Percentiles rank a stretch among this genome's conserved stretches.
phyloP scores from a whole-genome alignment of 2,113 vertebrate species.

The Coturnix japonica region DNA sequence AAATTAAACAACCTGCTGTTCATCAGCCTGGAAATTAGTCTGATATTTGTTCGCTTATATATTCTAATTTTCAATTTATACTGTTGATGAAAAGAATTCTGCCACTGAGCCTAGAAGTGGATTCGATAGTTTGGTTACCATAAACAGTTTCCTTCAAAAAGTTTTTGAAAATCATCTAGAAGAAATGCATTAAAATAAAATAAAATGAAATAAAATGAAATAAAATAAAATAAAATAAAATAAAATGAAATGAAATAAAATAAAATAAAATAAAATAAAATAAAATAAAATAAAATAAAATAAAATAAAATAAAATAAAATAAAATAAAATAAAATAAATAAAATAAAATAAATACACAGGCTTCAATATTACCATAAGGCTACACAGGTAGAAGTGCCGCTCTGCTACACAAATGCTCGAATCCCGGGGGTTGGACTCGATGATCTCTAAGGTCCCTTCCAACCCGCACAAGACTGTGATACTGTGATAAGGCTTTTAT shows the following conservation, averaged over 20 bases:
- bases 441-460: too few relatives aligned
- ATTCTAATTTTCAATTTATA: slow-evolving; percentile 13
- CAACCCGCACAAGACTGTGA: too few relatives aligned
- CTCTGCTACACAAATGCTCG: too few relatives aligned
- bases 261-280: not conserved
- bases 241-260: not conserved
- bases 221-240: rapidly evolving
- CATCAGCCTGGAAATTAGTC: slow-evolving; percentile 7
- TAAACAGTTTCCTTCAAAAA: not conserved
- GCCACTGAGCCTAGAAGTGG: not conserved
- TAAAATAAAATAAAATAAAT: not conserved
- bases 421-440: too few relatives aligned
- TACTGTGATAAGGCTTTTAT: too few relatives aligned
- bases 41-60: not conserved
- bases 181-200: not conserved
- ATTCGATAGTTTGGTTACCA: not conserved
- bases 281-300: not conserved
- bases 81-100: not conserved
- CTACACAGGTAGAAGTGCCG: too few relatives aligned
- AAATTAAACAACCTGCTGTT: not conserved
- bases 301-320: not conserved
- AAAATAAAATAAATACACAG: not conserved
- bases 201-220: not conserved
- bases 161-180: not conserved
- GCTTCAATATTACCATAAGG: not conserved